A percentile compares a stretch with the other conserved stretches of the same genome.
These are phyloP conservation scores for Gobio occitaniae DNA, from an alignment of 2,797 vertebrate species.

Conservation along the genomic window DNA sequence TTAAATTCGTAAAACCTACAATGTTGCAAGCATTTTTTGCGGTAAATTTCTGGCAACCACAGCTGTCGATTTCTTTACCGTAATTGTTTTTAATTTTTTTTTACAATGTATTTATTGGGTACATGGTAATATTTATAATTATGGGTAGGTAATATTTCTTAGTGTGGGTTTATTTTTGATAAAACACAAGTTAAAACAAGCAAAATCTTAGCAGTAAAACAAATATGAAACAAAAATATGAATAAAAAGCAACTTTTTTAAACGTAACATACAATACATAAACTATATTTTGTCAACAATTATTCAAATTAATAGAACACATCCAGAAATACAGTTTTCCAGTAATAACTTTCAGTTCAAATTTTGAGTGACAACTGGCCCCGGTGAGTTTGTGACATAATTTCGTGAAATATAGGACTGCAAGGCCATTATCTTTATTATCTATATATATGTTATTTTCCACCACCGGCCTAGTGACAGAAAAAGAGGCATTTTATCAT, in stretches of 20 bases:
- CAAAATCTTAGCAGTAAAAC: not conserved
- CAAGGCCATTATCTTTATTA: not conserved
- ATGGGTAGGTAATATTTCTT: too few species aligned
- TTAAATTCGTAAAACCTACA: too few species aligned
- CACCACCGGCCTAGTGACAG: not conserved
- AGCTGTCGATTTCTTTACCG: too few species aligned
- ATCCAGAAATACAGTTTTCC: not conserved
- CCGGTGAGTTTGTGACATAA: not conserved
- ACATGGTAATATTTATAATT: too few species aligned
- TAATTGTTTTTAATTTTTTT: too few species aligned
- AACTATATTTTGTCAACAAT: not conserved
- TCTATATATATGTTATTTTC: not conserved
- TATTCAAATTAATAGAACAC: not conserved
- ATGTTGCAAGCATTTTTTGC: too few species aligned
- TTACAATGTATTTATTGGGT: too few species aligned
- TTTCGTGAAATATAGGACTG: not conserved
- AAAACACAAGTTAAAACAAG: too few species aligned
- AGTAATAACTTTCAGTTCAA: not conserved
- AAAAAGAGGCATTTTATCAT: conserved; percentile 23
- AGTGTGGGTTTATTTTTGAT: too few species aligned
- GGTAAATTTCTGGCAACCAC: too few species aligned
- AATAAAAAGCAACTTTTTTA: not conserved
- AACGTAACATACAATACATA: not conserved
- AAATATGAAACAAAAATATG: not conserved
- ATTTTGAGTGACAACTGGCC: not conserved